Evolutionary conservation across 2,888 invertebrate genomes (phyloP), one percentile per base, ranked within the genome.

Genomic region (Thymelicus lineola): DNA sequence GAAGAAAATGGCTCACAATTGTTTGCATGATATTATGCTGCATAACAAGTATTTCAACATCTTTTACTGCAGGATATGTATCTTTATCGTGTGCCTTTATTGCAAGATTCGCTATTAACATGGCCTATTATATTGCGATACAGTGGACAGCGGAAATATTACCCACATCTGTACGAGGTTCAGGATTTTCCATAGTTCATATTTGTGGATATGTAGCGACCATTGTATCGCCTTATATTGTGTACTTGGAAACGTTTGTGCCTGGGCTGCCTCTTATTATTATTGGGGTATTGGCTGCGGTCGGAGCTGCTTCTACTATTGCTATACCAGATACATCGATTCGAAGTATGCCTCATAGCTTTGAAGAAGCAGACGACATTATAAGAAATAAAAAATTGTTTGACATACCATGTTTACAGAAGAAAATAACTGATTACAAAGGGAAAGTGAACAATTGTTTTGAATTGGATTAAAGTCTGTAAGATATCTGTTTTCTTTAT

Each of bases 101-200:
- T 12, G 85, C 89, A 6, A 82, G 90, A 38, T 89, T 90, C 77
- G 74, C 76, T 4, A 78, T 88, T 0, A 90, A 90, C 65, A 89
- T 90, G 80, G 77, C 83, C 1, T 78, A 73, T 35, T 86, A 86
- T 66, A 79, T 82, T 7, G 74, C 77, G 2, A 79, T 86, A 72
- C 90, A 89, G 66, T 90, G 90, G 91, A 77, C 82, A 12, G 86
- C 89, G 6, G 90, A 91, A 74, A 73, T 89, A 59, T 74, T 91
- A n/a, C 90, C 91, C 0, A 87, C 89, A 0, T 75, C 86, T 1
- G 86, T 89, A 0, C 78, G 91, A 75, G 90, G 88, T 5, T 81
- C 86, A 14, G 89, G 87, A 2, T 74, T 83, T 15, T 84, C 88
- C 2, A 76, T 87, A 15, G 79, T 83, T 42, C 90, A 91, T 69